A percentile compares a stretch with the other conserved stretches of the same genome.
These are phyloP conservation scores for Machimus atricapillus DNA, from an alignment of 2,888 invertebrate genomes.

Conservation along the genomic window DNA sequence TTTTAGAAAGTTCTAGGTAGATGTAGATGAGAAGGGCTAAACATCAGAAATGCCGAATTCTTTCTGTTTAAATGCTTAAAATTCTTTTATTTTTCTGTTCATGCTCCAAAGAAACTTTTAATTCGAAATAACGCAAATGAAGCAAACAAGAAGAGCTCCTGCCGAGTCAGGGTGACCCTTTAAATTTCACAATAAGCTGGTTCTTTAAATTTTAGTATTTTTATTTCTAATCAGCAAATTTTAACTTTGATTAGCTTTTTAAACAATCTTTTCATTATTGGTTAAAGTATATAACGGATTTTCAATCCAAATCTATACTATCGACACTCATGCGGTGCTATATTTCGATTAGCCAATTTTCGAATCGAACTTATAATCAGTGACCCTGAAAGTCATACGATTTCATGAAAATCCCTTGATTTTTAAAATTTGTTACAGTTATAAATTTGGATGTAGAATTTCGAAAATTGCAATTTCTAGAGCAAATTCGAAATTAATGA, in stretches of 20 bases:
- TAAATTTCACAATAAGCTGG: not conserved
- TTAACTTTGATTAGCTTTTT: not conserved
- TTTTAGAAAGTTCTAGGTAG: not conserved
- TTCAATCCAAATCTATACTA: too few species aligned
- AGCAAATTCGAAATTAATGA: too few species aligned
- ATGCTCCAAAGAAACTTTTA: conserved; percentile 37
- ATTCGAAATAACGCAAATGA: conserved; percentile 11
- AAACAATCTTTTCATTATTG: too few species aligned
- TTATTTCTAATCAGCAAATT: not conserved
- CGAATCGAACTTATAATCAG: too few species aligned
- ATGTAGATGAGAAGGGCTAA: conserved; percentile 1
- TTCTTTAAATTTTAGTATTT: not conserved
- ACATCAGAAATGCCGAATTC: not conserved
- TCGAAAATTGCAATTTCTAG: too few species aligned
- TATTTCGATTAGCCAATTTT: too few species aligned
- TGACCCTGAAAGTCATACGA: too few species aligned
- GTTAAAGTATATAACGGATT: too few species aligned
- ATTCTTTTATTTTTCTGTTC: conserved; percentile 26
- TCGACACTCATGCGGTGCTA: too few species aligned
- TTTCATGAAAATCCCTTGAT: too few species aligned
- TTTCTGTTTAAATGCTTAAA: conserved; percentile 21
- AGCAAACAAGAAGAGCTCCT: not conserved
- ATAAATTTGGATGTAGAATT: too few species aligned
- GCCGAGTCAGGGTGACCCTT: not conserved
- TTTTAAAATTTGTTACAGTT: too few species aligned